phyloP scores from a whole-genome alignment of 2,797 vertebrate species.

The Hephaestus fuliginosus region DNA sequence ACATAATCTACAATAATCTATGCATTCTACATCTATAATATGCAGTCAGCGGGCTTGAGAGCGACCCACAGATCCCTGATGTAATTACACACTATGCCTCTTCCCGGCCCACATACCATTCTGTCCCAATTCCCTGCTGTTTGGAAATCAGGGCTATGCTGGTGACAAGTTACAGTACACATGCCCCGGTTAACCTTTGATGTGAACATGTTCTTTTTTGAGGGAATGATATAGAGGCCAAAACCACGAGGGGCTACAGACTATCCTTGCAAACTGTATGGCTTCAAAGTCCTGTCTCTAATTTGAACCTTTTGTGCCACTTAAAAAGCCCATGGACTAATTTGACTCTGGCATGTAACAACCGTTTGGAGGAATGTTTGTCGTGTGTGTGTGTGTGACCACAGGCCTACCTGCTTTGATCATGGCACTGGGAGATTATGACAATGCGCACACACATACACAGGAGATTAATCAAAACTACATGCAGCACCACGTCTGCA shows the following conservation, averaged over 20 bases:
- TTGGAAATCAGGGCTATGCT: conserved; percentile 76
- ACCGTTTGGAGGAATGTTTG: conserved; percentile 77
- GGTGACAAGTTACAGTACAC: conserved; percentile 84
- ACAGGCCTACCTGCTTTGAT: conserved; percentile 82
- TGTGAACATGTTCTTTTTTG: conserved; percentile 79
- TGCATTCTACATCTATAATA: conserved; percentile 49
- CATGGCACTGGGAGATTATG: conserved; percentile 74
- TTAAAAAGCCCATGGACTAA: conserved; percentile 85
- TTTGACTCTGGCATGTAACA: conserved; percentile 85
- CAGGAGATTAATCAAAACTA: conserved; percentile 69
- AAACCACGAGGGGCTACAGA: conserved; percentile 82
- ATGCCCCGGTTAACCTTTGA: conserved; percentile 85
- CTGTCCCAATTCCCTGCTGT: conserved; percentile 80
- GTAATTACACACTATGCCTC: conserved; percentile 75
- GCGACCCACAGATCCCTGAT: conserved; percentile 64
- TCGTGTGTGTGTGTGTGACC: conserved; percentile 65
- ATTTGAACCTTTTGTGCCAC: conserved; percentile 86
- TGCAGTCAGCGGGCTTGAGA: conserved; percentile 48
- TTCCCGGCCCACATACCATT: conserved; percentile 73
- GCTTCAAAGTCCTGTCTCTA: conserved; percentile 85
- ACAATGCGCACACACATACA: conserved; percentile 54
- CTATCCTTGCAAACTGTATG: conserved; percentile 78
- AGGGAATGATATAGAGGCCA: conserved; percentile 78
- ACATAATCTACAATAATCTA: conserved; percentile 64
- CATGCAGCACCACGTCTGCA: conserved; percentile 48